Base-by-base conservation (phyloP, 1,140 invertebrate species). In the Psilanteris sp. region DNA sequence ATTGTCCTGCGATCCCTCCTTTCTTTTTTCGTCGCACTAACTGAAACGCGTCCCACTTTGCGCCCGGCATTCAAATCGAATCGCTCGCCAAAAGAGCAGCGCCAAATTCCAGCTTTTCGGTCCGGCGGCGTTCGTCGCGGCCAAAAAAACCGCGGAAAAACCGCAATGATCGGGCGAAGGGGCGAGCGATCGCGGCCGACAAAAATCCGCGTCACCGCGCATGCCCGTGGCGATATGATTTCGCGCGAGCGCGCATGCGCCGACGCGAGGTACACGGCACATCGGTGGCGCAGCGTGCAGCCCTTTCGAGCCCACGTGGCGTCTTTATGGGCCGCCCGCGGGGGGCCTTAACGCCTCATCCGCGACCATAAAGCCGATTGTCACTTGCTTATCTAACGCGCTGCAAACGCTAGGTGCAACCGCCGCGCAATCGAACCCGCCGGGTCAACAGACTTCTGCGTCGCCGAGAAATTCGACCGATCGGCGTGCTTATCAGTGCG, bases 281-380 rank as follows among this genome's bases (percentile, higher is more conserved):
- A 86, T 83, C 79, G 78, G 13, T 24, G 48, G 64, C 77, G 31
- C 84, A 80, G 79, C 84, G 59, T 80, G 84, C 79, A 81, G 79
- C 78, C 80, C 79, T 79, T 82, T 84, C 81, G 79, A 84, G 54
- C 44, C 31, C 41, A 72, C 75, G 59, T 64, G 66, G 71, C 43
- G 70, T 75, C 78, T 80, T 73, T 81, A 79, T 81, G 75, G 67
- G 62, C 43, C 61, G 64, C 36, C 74, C 70, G 79, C 78, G 76
- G 68, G 26, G 61, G 70, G 71, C 71, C 75, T 64, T 62, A 79
- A 67, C 81, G 83, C 79, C 78, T 85, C 78, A 76, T 79, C 80
- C 81, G 83, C 70, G 77, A 62, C 83, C 85, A 79, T 85, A 87
- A 77, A 87, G 83, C 84, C 83, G 83, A 87, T 87, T 83, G 83